Base-by-base conservation (phyloP, 2,113 vertebrate genomes). In the Myrmecophaga tridactyla region DNA sequence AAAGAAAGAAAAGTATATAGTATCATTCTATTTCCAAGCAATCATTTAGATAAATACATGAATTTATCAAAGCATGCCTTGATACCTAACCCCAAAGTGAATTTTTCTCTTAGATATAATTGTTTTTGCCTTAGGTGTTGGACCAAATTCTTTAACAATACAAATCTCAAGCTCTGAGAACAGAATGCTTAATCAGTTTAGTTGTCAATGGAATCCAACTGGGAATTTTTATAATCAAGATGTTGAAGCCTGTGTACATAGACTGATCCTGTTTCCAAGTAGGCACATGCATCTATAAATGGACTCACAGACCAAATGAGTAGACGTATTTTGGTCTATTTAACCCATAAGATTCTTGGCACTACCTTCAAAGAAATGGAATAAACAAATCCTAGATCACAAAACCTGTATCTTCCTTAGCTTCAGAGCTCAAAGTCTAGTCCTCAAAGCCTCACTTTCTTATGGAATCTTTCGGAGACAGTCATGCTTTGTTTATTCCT, bases 341-440 rank as follows among this genome's bases (percentile, higher is more conserved):
- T 90, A 87, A 67, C 77, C 92, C 1, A 92, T 93, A 0, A 90
- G 41, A 94, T 96, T 95, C 90, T 96, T 97, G 92, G 95, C 96
- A 90, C 92, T 85, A 69, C 92, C 94, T 96, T 95, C 96, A 97
- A 97, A 96, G 96, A 82, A 85, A 73, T 62, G 46, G n/a, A 90
- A 91, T 86, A 93, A 95, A 96, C 67, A 95, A 96, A 94, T 94
- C 72, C 70, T 41, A 88, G 81, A 76, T 96, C 94, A 94, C 34
- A 94, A 88, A 88, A 36, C 90, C 94, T 75, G 9, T 41, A 12
- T 92, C 90, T 96, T 92, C 34, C 86, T 46, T n/a, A 88, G 94
- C 92, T 93, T 92, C 94, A 70, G 67, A 51, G 34, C 85, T 90
- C 75, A 88, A 83, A 94, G 81, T n/a, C 91, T 56, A 39, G 88